A percentile compares a stretch with the other conserved stretches of the same genome.
Evolutionary conservation across 2,888 invertebrate species (phyloP).

Genomic region (Drosophila picticornis): DNA sequence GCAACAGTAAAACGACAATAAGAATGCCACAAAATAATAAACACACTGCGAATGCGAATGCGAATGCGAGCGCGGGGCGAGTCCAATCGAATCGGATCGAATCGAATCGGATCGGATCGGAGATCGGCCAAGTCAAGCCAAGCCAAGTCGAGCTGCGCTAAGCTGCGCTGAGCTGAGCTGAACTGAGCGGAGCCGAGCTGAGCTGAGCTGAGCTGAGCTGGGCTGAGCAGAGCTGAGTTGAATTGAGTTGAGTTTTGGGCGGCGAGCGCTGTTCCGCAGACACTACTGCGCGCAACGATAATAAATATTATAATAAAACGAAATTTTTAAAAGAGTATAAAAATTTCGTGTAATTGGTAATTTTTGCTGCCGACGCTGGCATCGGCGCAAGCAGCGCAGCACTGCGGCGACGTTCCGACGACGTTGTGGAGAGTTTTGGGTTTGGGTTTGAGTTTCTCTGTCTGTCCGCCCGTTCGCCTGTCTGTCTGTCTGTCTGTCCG

Average conservation of each 20-base stretch:
- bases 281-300: conserved; percentile 85
- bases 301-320: conserved; percentile 86
- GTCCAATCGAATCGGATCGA: conserved; percentile 31
- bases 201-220: conserved; percentile 5
- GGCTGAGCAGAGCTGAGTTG: conserved; percentile 34
- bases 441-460: conserved; percentile 36
- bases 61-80: conserved; percentile 26
- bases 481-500: conserved; percentile 21
- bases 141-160: conserved; percentile 41
- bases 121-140: conserved; percentile 49
- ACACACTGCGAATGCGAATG: conserved; percentile 46
- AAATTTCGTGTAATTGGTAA: conserved; percentile 85
- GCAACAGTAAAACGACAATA: conserved; percentile 81
- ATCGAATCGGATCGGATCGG: conserved; percentile 42
- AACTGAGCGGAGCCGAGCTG: conserved; percentile 42
- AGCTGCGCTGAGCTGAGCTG: conserved; percentile 23
- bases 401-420: conserved; percentile 54
- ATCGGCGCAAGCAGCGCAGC: conserved; percentile 52
- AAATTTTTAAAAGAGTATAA: conserved; percentile 86
- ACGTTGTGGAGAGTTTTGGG: conserved; percentile 47
- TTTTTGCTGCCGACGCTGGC: conserved; percentile 80
- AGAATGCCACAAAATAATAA: conserved; percentile 71
- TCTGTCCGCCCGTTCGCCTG: conserved; percentile 26
- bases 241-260: conserved; percentile 48
- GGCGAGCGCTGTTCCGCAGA: conserved; percentile 81